Percentiles rank a stretch among this genome's conserved stretches.
phyloP scores from a whole-genome alignment of 2,888 invertebrate species.

The Drosophila subquinaria region DNA sequence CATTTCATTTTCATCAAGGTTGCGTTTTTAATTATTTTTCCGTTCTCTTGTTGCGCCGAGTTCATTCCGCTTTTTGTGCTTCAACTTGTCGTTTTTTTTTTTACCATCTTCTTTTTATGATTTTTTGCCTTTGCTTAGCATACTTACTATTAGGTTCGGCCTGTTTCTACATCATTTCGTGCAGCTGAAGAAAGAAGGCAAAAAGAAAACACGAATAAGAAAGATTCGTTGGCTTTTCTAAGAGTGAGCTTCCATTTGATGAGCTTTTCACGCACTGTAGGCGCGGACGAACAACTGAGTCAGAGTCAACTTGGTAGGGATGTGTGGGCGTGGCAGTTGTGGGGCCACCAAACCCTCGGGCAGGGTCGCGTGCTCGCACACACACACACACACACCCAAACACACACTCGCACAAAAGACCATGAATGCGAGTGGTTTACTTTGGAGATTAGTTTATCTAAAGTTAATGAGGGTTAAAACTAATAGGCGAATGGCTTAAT shows the following conservation, averaged over 20 bases:
- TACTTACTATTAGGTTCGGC: slow-evolving; percentile 72
- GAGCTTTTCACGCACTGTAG: slow-evolving; percentile 81
- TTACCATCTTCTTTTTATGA: slow-evolving; percentile 2
- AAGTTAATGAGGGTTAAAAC: slow-evolving; percentile 82
- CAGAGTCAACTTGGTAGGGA: slow-evolving; percentile 3
- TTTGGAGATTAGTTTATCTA: slow-evolving; percentile 82
- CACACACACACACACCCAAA: slow-evolving; percentile 42
- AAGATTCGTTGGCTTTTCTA: slow-evolving; percentile 54
- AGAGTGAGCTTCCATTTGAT: slow-evolving; percentile 63
- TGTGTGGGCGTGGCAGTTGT: slow-evolving; percentile 2
- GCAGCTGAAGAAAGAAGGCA: slow-evolving; percentile 35
- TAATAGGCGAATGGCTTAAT: slow-evolving; percentile 82
- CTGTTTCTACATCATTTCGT: slow-evolving; percentile 78
- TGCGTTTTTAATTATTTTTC: slow-evolving; percentile 85
- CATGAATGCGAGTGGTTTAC: slow-evolving; percentile 79
- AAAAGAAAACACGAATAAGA: slow-evolving; percentile 15
- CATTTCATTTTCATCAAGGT: slow-evolving; percentile 84
- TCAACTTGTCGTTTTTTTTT: slow-evolving; percentile 8
- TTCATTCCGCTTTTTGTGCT: slow-evolving; percentile 50
- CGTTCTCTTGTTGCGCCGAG: slow-evolving; percentile 67
- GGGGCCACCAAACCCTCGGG: slow-evolving; percentile 50
- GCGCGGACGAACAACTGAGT: slow-evolving; percentile 59
- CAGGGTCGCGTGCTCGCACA: slow-evolving; percentile 61
- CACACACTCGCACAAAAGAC: slow-evolving; percentile 41
- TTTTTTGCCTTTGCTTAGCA: slow-evolving; percentile 51